A percentile compares a stretch with the other conserved stretches of the same genome.
phyloP scores from a whole-genome alignment of 2,113 vertebrate species.

The Myocastor coypus region DNA sequence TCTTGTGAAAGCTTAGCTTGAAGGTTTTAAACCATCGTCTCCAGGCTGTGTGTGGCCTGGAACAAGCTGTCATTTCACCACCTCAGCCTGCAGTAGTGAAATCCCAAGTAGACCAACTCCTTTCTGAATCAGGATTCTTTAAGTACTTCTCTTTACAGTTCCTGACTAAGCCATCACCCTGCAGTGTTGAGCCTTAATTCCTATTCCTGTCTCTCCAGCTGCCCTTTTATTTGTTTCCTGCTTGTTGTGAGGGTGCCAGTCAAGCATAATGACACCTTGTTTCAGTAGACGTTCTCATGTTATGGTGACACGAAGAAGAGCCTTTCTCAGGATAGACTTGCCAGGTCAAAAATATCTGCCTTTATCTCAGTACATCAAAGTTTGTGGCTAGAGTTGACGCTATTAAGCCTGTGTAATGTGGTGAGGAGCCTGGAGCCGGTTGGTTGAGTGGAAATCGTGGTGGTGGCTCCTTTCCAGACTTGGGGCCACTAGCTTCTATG shows the following conservation, averaged over 20 bases:
- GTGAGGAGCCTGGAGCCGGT: not conserved
- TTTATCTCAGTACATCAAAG: not conserved
- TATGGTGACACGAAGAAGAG: not conserved
- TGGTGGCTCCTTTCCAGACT: not conserved
- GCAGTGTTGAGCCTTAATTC: not conserved
- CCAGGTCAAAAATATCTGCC: not conserved
- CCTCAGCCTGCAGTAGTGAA: not conserved
- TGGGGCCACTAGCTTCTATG: not conserved
- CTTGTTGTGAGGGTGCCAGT: not conserved
- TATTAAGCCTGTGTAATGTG: not conserved
- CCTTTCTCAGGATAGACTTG: constrained; percentile 24
- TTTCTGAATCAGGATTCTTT: not conserved
- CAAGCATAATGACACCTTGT: not conserved
- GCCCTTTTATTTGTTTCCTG: not conserved
- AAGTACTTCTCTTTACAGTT: not conserved
- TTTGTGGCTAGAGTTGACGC: not conserved
- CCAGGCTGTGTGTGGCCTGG: not conserved
- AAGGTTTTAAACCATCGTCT: not conserved
- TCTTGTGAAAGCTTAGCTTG: not conserved
- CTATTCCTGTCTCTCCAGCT: not conserved
- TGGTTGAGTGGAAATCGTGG: not conserved
- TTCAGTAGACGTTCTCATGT: constrained; percentile 16
- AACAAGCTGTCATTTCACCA: not conserved
- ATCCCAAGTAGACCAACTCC: not conserved
- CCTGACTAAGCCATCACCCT: not conserved